A percentile compares a stretch with the other conserved stretches of the same genome.
phyloP scores from a whole-genome alignment of 2,113 vertebrate species.

The Gallinago undulata region DNA sequence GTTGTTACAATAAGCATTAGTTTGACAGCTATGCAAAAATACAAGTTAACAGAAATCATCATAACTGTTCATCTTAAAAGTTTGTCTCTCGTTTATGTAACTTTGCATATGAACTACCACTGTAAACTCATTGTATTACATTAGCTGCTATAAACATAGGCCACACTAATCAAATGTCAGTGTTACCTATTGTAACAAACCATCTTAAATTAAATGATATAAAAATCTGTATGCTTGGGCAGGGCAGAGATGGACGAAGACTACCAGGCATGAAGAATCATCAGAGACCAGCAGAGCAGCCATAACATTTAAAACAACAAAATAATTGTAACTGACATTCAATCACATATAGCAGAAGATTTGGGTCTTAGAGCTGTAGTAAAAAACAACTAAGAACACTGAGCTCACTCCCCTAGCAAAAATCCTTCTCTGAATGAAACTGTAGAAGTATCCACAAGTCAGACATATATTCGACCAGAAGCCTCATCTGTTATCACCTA shows the following conservation, averaged over 20 bases:
- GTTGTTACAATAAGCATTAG: not conserved
- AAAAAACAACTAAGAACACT: not conserved
- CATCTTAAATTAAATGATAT: not conserved
- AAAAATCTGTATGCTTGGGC: not conserved
- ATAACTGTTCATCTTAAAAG: not conserved
- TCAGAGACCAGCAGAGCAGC: accelerated
- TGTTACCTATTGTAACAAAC: not conserved
- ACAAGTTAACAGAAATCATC: not conserved
- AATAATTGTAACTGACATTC: not conserved
- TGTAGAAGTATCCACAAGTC: not conserved
- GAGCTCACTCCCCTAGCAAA: not conserved
- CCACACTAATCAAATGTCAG: not conserved
- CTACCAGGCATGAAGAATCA: not conserved
- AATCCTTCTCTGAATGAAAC: not conserved
- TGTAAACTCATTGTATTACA: not conserved
- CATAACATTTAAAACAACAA: not conserved
- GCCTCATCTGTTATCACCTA: not conserved
- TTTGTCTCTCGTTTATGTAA: not conserved
- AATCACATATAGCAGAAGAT: not conserved
- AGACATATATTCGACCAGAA: not conserved
- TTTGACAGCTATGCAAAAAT: constrained; percentile 12
- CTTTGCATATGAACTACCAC: not conserved
- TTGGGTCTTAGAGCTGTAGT: not conserved
- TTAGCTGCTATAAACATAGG: not conserved
- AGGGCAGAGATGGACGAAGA: not conserved